Base-by-base conservation (phyloP, 2,113 vertebrate genomes). In the Leucosticte australis region DNA sequence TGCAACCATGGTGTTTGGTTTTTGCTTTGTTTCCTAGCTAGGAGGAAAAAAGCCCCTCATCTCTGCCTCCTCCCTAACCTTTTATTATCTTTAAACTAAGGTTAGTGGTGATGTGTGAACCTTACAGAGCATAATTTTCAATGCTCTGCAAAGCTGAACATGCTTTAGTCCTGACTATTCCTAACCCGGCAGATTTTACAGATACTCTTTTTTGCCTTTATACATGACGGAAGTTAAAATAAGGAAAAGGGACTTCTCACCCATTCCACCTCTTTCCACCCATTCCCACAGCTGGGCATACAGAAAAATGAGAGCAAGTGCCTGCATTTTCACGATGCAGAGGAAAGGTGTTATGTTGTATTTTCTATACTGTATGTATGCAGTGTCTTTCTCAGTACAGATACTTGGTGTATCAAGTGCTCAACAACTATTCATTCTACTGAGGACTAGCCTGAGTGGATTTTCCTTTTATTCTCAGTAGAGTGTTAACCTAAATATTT, bases 1-100 rank as follows among this genome's bases (percentile, higher is more conserved):
- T 97, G 83, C 94, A 95, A 93, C 95, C 92, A 74, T 95, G 79
- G 49, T 97, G 92, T 97, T 98, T 97, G 89, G 31, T 94, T 97
- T 96, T 96, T 96, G 83, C 81, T 93, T 96, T 96, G 96, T 96
- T 92, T 91, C 69, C 82, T 93, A 88, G 77, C 83, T 93, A 90
- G 73, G 31, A 55, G 70, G 47, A 89, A 82, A 94, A 94, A 95
- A 80, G 13, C 5, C 42, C 80, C 68, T 94, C 62, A 74, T 64
- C 80, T 91, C 73, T 94, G 26, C 68, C 68, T 92, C 73, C 52
- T 65, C 39, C 10, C 80, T 70, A 89, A 67, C 85, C 60, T 83
- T 94, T 90, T 96, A 96, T 93, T 96, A 85, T 95, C 94, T 94
- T 95, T 95, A 86, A 96, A 75, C 35, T 76, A 80, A 92, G 68